phyloP scores from a whole-genome alignment of 2,888 invertebrate genomes.

The Drosophila prolongata region DNA sequence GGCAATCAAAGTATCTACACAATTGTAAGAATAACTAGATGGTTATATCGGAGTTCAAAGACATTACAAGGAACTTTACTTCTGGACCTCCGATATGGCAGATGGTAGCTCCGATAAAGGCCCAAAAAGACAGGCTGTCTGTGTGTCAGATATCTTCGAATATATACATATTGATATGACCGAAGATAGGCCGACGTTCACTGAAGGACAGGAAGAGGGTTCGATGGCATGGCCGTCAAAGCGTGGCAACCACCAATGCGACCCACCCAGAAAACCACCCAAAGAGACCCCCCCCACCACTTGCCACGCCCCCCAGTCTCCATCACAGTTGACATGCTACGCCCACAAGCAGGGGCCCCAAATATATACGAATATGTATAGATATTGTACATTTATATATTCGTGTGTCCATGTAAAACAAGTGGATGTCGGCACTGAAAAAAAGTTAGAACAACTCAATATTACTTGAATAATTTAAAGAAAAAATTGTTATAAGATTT shows the following conservation, averaged over 20 bases:
- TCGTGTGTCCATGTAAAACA: slow-evolving; percentile 19
- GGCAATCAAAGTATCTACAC: no score
- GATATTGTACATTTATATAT: slow-evolving; percentile 19
- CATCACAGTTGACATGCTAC: slow-evolving; percentile 56
- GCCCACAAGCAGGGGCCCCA: slow-evolving; percentile 39
- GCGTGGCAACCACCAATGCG: slow-evolving; percentile 64
- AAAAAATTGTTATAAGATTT: no score
- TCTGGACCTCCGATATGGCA: background rate
- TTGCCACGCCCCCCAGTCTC: slow-evolving; percentile 20
- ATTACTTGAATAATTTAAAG: no score
- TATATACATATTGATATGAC: slow-evolving; percentile 45
- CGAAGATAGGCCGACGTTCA: slow-evolving; percentile 47
- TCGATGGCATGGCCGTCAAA: slow-evolving; percentile 47
- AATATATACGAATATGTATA: slow-evolving; percentile 21
- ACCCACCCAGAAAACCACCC: slow-evolving; percentile 5
- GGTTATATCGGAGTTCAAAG: background rate
- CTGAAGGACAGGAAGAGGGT: slow-evolving; percentile 26
- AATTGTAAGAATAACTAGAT: no score
- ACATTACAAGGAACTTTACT: no score
- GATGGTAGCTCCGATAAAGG: slow-evolving; percentile 7
- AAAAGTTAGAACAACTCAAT: background rate
- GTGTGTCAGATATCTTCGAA: slow-evolving; percentile 9
- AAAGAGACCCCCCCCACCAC: slow-evolving; percentile 8
- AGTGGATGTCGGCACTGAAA: slow-evolving; percentile 11
- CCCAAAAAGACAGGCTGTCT: slow-evolving; percentile 1